A percentile compares a stretch with the other conserved stretches of the same genome.
Evolutionary conservation across 2,888 invertebrate species (phyloP).

Genomic region (Athetis lepigone): DNA sequence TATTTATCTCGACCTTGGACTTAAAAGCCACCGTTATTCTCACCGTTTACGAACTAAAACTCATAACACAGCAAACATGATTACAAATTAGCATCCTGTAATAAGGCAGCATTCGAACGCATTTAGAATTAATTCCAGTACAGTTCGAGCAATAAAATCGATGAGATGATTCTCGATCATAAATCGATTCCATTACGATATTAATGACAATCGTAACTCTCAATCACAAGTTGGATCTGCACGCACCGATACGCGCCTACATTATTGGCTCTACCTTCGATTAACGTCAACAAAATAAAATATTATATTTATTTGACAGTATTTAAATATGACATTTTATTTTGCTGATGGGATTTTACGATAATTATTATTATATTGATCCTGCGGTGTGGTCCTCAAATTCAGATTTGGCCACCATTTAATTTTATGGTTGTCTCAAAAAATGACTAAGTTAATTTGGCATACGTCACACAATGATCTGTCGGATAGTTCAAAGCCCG

Average conservation of each 20-base stretch:
- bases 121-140: slow-evolving; percentile 76
- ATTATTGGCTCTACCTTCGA: slow-evolving; percentile 62
- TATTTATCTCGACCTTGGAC: too few relatives aligned
- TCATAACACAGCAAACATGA: slow-evolving; percentile 66
- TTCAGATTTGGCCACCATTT: slow-evolving; percentile 18
- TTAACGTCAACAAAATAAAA: slow-evolving; percentile 70
- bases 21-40: slow-evolving; percentile 10
- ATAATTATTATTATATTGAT: slow-evolving; percentile 26
- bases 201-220: slow-evolving; percentile 87
- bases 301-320: slow-evolving; percentile 31
- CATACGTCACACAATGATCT: neutral
- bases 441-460: slow-evolving; percentile 12
- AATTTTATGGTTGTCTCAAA: slow-evolving; percentile 18
- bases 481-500: neutral
- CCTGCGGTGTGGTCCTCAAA: slow-evolving; percentile 35
- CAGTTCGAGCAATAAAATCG: slow-evolving; percentile 76
- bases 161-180: slow-evolving; percentile 80
- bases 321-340: slow-evolving; percentile 58
- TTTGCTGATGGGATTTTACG: slow-evolving; percentile 27
- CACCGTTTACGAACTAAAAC: slow-evolving; percentile 43
- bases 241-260: slow-evolving; percentile 73
- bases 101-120: slow-evolving; percentile 71
- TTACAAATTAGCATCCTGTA: slow-evolving; percentile 73
- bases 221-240: slow-evolving; percentile 80
- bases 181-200: slow-evolving; percentile 85